phyloP scores from a whole-genome alignment of 2,797 vertebrate genomes.

The Tinamus major region DNA sequence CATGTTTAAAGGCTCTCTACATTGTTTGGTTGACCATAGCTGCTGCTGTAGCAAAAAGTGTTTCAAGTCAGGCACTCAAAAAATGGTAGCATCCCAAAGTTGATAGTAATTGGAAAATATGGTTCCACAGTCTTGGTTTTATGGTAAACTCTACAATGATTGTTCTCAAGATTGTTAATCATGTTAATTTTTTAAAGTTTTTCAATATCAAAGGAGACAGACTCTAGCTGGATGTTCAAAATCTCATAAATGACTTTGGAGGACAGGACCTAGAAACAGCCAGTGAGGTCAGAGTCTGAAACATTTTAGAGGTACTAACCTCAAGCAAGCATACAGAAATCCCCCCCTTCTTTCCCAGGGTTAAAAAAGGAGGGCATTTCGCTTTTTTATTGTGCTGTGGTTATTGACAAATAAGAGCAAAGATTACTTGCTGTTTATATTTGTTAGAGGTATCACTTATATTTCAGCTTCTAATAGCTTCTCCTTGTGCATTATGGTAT shows the following conservation, averaged over 20 bases:
- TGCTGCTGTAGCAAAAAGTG: background rate
- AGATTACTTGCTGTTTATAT: background rate
- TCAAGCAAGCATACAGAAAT: background rate
- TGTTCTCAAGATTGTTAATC: background rate
- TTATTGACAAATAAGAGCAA: background rate
- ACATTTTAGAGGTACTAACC: background rate
- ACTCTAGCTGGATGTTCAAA: background rate
- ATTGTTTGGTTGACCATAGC: background rate
- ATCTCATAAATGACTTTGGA: background rate
- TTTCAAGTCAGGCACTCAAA: background rate
- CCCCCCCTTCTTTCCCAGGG: background rate
- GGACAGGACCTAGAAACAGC: background rate
- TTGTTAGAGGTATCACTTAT: background rate
- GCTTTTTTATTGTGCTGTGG: background rate
- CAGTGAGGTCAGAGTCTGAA: background rate
- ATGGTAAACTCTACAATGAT: background rate
- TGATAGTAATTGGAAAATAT: background rate
- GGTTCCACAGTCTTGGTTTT: background rate
- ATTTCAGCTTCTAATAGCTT: constrained; percentile 21
- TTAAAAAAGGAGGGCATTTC: background rate
- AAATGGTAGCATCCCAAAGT: background rate
- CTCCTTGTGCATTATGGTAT: background rate
- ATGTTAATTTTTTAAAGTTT: background rate
- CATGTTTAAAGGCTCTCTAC: background rate
- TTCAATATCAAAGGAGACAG: background rate